phyloP scores from a whole-genome alignment of 1,140 invertebrate genomes.

The Uloborus diversus region DNA sequence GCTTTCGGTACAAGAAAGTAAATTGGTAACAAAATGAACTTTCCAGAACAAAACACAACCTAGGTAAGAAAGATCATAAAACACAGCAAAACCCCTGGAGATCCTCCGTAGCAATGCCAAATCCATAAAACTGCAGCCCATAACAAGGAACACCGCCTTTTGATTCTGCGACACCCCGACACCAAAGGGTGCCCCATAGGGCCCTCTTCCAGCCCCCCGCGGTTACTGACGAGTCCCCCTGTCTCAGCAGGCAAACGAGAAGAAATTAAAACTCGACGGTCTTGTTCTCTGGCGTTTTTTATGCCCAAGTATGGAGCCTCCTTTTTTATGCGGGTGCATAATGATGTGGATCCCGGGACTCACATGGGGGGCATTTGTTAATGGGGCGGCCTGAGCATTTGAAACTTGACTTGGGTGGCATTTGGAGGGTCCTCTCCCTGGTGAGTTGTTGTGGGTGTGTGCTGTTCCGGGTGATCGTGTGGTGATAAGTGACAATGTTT shows the following conservation, averaged over 20 bases:
- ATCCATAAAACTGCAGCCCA: background rate
- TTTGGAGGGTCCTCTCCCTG: background rate
- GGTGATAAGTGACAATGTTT: no score
- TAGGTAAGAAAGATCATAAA: no score
- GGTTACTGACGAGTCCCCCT: slow-evolving; percentile 19
- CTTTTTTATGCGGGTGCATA: slow-evolving; percentile 6
- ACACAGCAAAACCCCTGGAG: no score
- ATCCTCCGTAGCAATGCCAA: background rate
- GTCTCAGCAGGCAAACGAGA: background rate
- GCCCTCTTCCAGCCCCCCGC: background rate
- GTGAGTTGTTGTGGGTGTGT: no score
- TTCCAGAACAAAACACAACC: no score
- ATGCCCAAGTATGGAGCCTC: background rate
- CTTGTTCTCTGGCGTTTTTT: slow-evolving; percentile 7
- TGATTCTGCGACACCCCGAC: slow-evolving; percentile 13
- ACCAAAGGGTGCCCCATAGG: background rate
- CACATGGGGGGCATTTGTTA: slow-evolving; percentile 10
- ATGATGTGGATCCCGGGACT: background rate
- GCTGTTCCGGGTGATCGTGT: no score
- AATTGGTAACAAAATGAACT: no score
- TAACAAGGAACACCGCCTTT: slow-evolving; percentile 10
- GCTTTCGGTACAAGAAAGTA: no score
- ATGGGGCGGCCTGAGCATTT: slow-evolving; percentile 32
- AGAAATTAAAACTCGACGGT: slow-evolving; percentile 18
- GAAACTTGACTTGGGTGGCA: slow-evolving; percentile 20